Conservation (phyloP, 2,797 vertebrate species). For the Cuniculus paca region DNA sequence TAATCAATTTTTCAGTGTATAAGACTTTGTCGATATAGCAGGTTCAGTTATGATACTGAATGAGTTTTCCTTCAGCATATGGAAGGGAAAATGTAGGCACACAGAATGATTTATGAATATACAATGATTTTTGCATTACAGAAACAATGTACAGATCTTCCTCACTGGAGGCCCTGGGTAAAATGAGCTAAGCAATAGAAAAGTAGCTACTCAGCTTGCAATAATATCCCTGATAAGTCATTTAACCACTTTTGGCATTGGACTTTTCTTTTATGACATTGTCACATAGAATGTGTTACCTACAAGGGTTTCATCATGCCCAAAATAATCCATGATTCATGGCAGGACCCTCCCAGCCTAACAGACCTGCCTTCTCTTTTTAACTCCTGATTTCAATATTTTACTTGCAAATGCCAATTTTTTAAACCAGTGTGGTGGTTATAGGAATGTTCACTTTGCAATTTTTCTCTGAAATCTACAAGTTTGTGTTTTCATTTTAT, state of each 20-base stretch:
- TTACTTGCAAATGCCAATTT: not conserved
- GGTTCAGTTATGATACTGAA: not conserved
- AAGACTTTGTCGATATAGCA: not conserved
- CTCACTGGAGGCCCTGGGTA: not conserved
- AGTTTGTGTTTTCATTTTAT: not conserved
- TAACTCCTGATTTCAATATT: not conserved
- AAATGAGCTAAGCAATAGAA: not conserved
- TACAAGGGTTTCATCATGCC: not conserved
- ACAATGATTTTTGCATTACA: not conserved
- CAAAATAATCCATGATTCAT: not conserved
- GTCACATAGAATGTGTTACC: not conserved
- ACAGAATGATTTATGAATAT: not conserved
- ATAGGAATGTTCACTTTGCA: not conserved
- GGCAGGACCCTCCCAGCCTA: fast-evolving
- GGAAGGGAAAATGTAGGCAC: not conserved
- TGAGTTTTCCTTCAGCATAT: not conserved
- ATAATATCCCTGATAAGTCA: not conserved
- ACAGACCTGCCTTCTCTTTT: not conserved
- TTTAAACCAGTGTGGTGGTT: not conserved
- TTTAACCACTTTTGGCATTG: not conserved
- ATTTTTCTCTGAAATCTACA: not conserved
- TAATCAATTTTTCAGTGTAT: not conserved
- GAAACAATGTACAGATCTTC: not conserved
- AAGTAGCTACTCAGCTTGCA: not conserved
- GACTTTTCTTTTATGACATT: not conserved